A percentile compares a stretch with the other conserved stretches of the same genome.
These are phyloP conservation scores for Tethya wilhelma DNA, from an alignment of 37 sponge, comb jelly and placozoan species.

Conservation along the genomic window DNA sequence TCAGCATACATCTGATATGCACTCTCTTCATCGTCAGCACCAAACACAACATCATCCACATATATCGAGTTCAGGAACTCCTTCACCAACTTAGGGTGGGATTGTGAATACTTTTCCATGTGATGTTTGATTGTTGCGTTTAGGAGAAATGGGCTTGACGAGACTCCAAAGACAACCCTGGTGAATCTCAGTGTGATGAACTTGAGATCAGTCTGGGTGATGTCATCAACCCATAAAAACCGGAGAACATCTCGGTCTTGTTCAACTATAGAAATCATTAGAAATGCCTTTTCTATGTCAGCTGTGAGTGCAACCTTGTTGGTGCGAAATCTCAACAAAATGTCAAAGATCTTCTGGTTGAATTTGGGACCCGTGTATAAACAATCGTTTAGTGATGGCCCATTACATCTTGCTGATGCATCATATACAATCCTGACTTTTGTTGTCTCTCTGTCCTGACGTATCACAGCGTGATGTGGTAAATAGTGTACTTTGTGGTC, in stretches of 20 bases:
- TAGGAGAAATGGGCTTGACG: conserved; percentile 51
- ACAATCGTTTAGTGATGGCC: conserved; percentile 31
- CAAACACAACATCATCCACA: conserved; percentile 44
- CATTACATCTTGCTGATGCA: conserved; percentile 27
- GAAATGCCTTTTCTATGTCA: conserved; percentile 60
- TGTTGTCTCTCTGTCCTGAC: conserved; percentile 38
- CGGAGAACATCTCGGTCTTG: conserved; percentile 51
- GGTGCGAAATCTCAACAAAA: conserved; percentile 27
- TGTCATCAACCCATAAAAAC: conserved; percentile 52
- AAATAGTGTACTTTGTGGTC: neutral
- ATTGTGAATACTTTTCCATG: neutral
- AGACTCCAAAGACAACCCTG: conserved; percentile 57
- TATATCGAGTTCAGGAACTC: conserved; percentile 21
- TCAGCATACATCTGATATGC: conserved; percentile 26
- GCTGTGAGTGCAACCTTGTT: conserved; percentile 33
- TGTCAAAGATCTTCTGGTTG: conserved; percentile 35
- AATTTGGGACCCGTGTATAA: conserved; percentile 34
- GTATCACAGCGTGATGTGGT: conserved; percentile 25
- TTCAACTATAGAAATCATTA: conserved; percentile 28
- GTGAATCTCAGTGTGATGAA: conserved; percentile 19
- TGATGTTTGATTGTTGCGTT: conserved; percentile 50
- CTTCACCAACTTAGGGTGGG: conserved; percentile 26
- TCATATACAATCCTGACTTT: conserved; percentile 60
- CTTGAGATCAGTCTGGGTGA: neutral
- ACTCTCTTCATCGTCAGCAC: conserved; percentile 20